Percentiles rank a stretch among this genome's conserved stretches.
phyloP scores from a whole-genome alignment of 2,113 vertebrate species.

The Oncorhynchus kisutch region DNA sequence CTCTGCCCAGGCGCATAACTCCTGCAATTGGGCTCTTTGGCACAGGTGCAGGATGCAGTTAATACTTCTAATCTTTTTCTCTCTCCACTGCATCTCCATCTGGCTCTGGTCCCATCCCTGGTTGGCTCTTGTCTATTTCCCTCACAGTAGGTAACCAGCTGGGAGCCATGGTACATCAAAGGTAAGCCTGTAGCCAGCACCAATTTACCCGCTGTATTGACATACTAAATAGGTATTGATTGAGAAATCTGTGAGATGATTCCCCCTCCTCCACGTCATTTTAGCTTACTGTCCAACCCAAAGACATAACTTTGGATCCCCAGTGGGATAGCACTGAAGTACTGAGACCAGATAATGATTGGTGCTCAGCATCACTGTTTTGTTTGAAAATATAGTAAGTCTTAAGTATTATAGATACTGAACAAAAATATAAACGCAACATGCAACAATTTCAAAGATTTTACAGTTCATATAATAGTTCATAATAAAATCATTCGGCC shows the following conservation, averaged over 20 bases:
- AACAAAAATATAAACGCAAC: too few species aligned
- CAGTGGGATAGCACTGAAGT: neutral
- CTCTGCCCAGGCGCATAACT: too few species aligned
- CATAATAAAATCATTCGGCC: too few species aligned
- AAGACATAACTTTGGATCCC: neutral
- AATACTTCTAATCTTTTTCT: neutral
- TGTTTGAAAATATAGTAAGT: conserved; percentile 21
- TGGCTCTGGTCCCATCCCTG: neutral
- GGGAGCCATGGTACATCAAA: conserved; percentile 92
- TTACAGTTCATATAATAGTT: too few species aligned
- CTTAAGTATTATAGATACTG: neutral
- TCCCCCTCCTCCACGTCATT: neutral
- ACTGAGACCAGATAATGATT: conserved; percentile 1
- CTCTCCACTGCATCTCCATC: conserved; percentile 59
- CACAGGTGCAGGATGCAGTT: too few species aligned
- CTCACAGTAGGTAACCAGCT: conserved; percentile 92
- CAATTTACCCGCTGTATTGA: neutral
- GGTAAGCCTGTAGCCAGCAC: conserved; percentile 74
- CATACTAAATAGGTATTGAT: conserved; percentile 79
- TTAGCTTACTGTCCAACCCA: neutral
- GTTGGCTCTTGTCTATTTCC: conserved; percentile 24
- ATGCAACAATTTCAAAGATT: too few species aligned
- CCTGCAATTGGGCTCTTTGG: too few species aligned
- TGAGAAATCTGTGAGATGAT: conserved; percentile 26
- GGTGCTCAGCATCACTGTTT: neutral